Evolutionary conservation across 1,140 invertebrate species (phyloP).

Genomic region (Branchinecta lindahli): DNA sequence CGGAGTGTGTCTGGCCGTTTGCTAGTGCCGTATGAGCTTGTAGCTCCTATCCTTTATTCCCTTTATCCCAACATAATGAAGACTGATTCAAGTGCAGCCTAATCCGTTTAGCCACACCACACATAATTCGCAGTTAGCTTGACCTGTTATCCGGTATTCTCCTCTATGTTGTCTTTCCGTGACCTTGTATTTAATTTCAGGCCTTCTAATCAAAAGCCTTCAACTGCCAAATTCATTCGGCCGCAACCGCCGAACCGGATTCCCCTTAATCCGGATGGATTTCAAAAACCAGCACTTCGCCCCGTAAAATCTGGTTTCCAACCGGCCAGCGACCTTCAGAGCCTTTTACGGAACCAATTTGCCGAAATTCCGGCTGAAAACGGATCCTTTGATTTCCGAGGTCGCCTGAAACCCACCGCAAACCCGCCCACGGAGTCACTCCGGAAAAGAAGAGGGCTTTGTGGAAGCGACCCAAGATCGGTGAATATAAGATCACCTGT

Average conservation of each 20-base stretch:
- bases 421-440: constrained; percentile 1
- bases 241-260: neutral
- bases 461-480: neutral
- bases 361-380: neutral
- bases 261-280: neutral
- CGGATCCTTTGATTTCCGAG: neutral
- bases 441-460: neutral
- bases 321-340: neutral
- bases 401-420: neutral
- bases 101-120: too few species aligned
- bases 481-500: too few species aligned
- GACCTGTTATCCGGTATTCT: too few species aligned
- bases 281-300: neutral
- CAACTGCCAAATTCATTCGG: neutral
- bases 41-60: too few species aligned
- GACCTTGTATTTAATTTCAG: too few species aligned
- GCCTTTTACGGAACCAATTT: neutral
- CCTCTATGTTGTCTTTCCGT: too few species aligned
- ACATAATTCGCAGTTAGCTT: too few species aligned
- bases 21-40: too few species aligned
- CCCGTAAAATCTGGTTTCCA: neutral
- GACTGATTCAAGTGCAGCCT: too few species aligned
- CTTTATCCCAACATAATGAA: too few species aligned
- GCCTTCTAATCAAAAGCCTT: too few species aligned
- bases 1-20: too few species aligned